A percentile compares a stretch with the other conserved stretches of the same genome.
Evolutionary conservation across 2,888 invertebrate species (phyloP).

Genomic region (Nemoura dubitans): DNA sequence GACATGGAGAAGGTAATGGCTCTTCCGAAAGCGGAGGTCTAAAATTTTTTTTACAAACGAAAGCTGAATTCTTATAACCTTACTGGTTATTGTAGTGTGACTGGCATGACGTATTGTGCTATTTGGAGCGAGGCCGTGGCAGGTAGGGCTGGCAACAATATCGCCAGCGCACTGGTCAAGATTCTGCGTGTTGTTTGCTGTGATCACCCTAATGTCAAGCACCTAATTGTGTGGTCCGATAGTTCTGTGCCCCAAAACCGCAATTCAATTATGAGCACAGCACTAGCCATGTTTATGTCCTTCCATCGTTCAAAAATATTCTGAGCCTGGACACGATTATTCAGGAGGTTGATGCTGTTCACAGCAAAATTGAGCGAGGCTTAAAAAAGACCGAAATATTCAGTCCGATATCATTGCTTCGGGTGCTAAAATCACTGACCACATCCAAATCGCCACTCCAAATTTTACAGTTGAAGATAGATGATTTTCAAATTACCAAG

Average conservation of each 20-base stretch:
- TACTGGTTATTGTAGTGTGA: not conserved
- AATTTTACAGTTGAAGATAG: not conserved
- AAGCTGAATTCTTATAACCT: constrained; percentile 23
- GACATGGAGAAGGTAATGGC: constrained; percentile 17
- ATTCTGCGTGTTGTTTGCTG: constrained; percentile 7
- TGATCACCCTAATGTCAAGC: not conserved
- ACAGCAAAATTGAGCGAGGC: constrained; percentile 12
- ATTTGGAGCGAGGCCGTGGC: not conserved
- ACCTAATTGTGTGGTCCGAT: constrained; percentile 48
- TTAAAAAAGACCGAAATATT: not conserved
- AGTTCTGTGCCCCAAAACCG: constrained; percentile 46
- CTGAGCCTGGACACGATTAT: not conserved
- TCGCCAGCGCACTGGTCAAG: constrained; percentile 18
- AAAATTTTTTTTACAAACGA: constrained; percentile 23
- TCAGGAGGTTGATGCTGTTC: not conserved
- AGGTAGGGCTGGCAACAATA: constrained; percentile 24
- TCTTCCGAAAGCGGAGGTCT: constrained; percentile 10
- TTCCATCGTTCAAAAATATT: not conserved
- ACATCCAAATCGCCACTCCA: not conserved
- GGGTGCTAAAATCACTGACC: not conserved
- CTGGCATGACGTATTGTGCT: constrained; percentile 21
- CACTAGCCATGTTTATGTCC: no score
- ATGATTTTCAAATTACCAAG: constrained; percentile 63
- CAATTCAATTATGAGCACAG: no score
- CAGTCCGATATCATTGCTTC: not conserved